Evolutionary conservation across 92 coral and sea anemone species (phyloP).

Genomic region (Epizoanthus illoricatus): DNA sequence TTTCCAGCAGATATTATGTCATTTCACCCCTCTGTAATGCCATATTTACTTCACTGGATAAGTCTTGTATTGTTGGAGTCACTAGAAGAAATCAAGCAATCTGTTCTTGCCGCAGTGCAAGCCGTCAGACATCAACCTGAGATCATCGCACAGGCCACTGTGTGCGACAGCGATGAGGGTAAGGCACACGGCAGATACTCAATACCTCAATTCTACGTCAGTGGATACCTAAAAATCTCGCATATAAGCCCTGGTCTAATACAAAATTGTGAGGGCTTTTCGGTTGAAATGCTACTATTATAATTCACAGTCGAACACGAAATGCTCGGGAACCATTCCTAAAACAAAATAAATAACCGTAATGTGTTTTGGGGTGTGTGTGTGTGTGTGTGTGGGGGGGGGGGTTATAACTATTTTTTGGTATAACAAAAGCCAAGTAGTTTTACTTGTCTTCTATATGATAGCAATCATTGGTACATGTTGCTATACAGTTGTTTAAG

Average conservation of each 20-base stretch:
- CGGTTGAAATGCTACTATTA: too few relatives aligned
- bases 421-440: too few relatives aligned
- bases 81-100: slow-evolving; percentile 63
- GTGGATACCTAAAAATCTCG: not conserved
- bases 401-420: too few relatives aligned
- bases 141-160: slow-evolving; percentile 46
- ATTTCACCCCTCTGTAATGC: slow-evolving; percentile 52
- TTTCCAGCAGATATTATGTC: slow-evolving; percentile 58
- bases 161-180: slow-evolving; percentile 44
- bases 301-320: too few relatives aligned
- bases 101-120: slow-evolving; percentile 31
- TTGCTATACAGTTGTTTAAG: too few relatives aligned
- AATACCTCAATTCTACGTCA: not conserved
- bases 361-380: too few relatives aligned
- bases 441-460: too few relatives aligned
- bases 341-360: too few relatives aligned
- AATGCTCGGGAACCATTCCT: too few relatives aligned
- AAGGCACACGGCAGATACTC: not conserved
- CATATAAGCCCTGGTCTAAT: not conserved
- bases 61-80: slow-evolving; percentile 59
- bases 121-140: not conserved
- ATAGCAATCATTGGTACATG: too few relatives aligned
- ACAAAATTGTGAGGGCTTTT: too few relatives aligned
- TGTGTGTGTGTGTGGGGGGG: too few relatives aligned
- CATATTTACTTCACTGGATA: slow-evolving; percentile 78